A percentile compares a stretch with the other conserved stretches of the same genome.
phyloP scores from a whole-genome alignment of 2,888 invertebrate species.

The Acrobeloides nanus region DNA sequence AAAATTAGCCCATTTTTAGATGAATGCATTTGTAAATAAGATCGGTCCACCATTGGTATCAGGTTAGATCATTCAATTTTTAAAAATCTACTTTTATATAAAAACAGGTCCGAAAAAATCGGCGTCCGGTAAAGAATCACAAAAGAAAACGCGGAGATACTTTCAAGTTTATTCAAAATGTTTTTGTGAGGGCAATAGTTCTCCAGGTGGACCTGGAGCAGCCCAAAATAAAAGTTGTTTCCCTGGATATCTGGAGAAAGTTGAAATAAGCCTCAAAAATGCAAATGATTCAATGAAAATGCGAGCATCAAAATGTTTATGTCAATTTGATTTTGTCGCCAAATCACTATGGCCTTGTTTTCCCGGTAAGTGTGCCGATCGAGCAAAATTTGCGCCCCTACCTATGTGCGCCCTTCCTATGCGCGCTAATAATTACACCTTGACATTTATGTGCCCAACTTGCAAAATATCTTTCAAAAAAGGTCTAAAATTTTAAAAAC shows the following conservation, averaged over 20 bases:
- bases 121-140: conserved; percentile 1
- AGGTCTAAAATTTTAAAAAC: too few relatives aligned
- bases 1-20: too few relatives aligned
- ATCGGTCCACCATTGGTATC: too few relatives aligned
- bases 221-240: conserved; percentile 50
- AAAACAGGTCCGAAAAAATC: too few relatives aligned
- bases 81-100: too few relatives aligned
- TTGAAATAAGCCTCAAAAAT: conserved; percentile 19
- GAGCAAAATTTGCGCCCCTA: neutral
- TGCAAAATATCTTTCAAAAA: too few relatives aligned
- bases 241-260: conserved; percentile 34
- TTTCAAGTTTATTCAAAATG: conserved; percentile 31
- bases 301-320: conserved; percentile 38
- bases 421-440: too few relatives aligned
- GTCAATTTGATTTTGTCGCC: conserved; percentile 46
- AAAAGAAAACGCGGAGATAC: conserved; percentile 18
- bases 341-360: conserved; percentile 51
- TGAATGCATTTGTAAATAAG: too few relatives aligned
- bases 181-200: conserved; percentile 46
- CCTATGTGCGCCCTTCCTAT: too few relatives aligned
- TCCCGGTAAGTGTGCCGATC: conserved; percentile 38
- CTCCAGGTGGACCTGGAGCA: conserved; percentile 38
- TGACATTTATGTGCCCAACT: too few relatives aligned
- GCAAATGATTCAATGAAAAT: conserved; percentile 30
- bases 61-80: too few relatives aligned